These are phyloP conservation scores for Limnodromus scolopaceus DNA, from an alignment of 2,797 vertebrate genomes.

Conservation along the genomic window DNA sequence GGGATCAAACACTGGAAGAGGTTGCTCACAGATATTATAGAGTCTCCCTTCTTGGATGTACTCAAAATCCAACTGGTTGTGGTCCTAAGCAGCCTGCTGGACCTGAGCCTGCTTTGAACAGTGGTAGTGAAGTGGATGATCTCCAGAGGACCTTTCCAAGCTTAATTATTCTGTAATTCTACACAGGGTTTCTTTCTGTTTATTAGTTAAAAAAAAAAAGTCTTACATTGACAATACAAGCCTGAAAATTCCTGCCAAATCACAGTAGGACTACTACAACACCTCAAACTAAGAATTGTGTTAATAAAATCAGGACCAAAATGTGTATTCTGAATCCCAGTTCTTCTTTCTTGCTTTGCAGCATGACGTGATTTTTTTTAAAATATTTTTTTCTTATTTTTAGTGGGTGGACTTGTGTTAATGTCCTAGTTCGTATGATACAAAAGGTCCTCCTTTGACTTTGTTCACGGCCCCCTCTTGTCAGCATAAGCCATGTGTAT, in stretches of 20 bases:
- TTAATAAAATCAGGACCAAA: neutral
- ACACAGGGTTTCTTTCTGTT: neutral
- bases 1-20: neutral
- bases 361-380: neutral
- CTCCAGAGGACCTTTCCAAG: neutral
- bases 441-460: neutral
- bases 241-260: neutral
- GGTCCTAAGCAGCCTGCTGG: neutral
- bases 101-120: neutral
- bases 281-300: neutral
- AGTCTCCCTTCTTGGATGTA: neutral
- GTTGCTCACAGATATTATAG: neutral
- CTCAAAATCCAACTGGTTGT: neutral
- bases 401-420: neutral
- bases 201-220: neutral
- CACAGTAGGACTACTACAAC: neutral
- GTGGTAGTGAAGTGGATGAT: neutral
- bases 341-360: neutral
- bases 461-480: neutral
- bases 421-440: neutral
- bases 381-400: neutral
- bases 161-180: neutral
- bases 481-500: neutral
- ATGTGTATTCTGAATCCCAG: neutral
- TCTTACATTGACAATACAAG: neutral